Evolutionary conservation across 2,113 vertebrate species (phyloP).

Genomic region (Pleuronectes platessa): DNA sequence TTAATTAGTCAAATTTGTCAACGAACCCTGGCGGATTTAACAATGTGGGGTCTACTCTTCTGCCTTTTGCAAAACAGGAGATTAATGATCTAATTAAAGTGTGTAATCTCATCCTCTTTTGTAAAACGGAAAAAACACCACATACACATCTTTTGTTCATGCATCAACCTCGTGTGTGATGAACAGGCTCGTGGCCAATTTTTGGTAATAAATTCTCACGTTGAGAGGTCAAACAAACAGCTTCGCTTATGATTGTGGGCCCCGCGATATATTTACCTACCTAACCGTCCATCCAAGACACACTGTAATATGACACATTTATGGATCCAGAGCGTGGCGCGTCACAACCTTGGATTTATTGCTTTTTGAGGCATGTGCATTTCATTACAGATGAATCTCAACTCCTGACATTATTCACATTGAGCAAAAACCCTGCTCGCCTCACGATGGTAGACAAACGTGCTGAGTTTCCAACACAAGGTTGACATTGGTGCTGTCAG

Average conservation of each 20-base stretch:
- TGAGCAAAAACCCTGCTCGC: background rate
- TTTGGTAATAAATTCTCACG: conserved; percentile 20
- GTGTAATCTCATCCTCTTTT: background rate
- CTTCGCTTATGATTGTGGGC: background rate
- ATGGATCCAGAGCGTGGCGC: conserved; percentile 12
- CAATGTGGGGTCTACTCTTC: background rate
- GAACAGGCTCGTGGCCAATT: conserved; percentile 23
- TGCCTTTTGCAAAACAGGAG: background rate
- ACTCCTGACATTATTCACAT: conserved; percentile 1
- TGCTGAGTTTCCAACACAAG: background rate
- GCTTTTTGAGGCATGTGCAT: conserved; percentile 19
- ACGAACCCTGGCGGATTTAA: background rate
- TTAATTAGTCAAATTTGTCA: background rate
- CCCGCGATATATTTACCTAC: conserved; percentile 9
- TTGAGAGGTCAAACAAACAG: background rate
- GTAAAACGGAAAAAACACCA: too few relatives aligned
- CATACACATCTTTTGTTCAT: background rate
- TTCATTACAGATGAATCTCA: conserved; percentile 28
- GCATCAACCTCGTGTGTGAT: background rate
- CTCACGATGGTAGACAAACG: conserved; percentile 2
- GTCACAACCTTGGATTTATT: conserved; percentile 19
- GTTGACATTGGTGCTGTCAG: conserved; percentile 7
- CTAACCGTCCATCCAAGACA: background rate
- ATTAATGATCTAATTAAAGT: background rate
- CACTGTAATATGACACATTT: conserved; percentile 42